A percentile compares a stretch with the other conserved stretches of the same genome.
Evolutionary conservation across 1,140 invertebrate genomes (phyloP).

Genomic region (Rhopalosiphum maidis): DNA sequence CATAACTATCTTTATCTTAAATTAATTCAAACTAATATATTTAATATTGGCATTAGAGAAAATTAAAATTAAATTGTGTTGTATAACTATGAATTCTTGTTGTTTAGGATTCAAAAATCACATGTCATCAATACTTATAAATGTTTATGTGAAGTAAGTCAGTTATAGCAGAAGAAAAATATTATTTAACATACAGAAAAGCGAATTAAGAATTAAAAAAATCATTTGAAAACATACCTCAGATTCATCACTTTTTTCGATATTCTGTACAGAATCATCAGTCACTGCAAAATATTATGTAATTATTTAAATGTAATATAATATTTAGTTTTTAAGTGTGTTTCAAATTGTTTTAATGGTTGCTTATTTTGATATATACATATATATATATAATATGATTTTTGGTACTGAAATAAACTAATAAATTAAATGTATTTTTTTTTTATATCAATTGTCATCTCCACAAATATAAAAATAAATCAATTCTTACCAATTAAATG

Average conservation of each 20-base stretch:
- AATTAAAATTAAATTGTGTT: background rate
- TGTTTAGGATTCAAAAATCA: background rate
- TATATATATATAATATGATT: constrained; percentile 16
- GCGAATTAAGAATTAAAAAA: background rate
- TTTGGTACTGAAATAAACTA: constrained; percentile 48
- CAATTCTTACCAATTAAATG: constrained; percentile 40
- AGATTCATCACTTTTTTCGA: constrained; percentile 40
- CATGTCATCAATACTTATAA: background rate
- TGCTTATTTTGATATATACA: constrained; percentile 45
- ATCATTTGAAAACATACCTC: constrained; percentile 19
- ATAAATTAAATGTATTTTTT: constrained; percentile 10
- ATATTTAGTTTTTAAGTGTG: constrained; percentile 16
- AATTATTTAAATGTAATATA: background rate
- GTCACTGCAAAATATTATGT: constrained; percentile 38
- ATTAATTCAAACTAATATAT: background rate
- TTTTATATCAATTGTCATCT: background rate
- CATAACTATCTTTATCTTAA: too few species aligned
- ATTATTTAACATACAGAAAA: background rate
- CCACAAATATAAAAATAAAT: background rate
- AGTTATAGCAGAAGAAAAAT: background rate
- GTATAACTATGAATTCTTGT: background rate
- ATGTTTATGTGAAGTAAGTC: background rate
- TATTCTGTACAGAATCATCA: background rate
- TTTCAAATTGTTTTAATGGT: constrained; percentile 22
- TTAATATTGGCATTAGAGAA: background rate